These are phyloP conservation scores for Lamprotornis superbus DNA, from an alignment of 2,113 vertebrate species.

Conservation along the genomic window DNA sequence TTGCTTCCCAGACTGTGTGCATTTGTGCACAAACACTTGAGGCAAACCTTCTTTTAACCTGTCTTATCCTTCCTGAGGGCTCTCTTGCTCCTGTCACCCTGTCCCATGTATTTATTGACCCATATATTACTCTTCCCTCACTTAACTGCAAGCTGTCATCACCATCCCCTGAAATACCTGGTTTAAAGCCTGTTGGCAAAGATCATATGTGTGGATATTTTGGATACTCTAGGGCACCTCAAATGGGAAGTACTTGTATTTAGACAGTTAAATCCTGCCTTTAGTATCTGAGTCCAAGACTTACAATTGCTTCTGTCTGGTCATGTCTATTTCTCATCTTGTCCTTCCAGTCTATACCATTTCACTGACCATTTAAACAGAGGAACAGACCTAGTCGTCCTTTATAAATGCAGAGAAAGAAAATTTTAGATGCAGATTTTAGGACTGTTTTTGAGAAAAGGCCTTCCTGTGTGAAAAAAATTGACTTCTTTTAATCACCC, in stretches of 20 bases:
- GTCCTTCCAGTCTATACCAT: not conserved
- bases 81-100: conserved; percentile 35
- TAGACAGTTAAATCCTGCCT: conserved; percentile 37
- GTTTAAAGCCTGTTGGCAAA: conserved; percentile 66
- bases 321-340: conserved; percentile 1
- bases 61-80: conserved; percentile 28
- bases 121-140: conserved; percentile 8
- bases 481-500: not conserved
- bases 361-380: not conserved
- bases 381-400: not conserved
- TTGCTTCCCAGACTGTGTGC: not conserved
- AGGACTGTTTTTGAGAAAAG: not conserved
- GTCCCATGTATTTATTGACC: conserved; percentile 34
- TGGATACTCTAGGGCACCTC: conserved; percentile 57
- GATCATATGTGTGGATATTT: conserved; percentile 61
- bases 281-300: not conserved
- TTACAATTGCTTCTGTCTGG: conserved; percentile 14
- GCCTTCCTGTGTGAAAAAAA: not conserved
- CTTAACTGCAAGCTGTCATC: conserved; percentile 51
- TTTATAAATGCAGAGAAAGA: not conserved
- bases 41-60: conserved; percentile 31
- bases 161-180: conserved; percentile 20
- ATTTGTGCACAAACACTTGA: conserved; percentile 23
- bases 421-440: not conserved
- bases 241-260: not conserved